Evolutionary conservation across 2,113 vertebrate genomes (phyloP), one percentile per base, ranked within the genome.

Genomic region (Sminthopsis crassicaudata): DNA sequence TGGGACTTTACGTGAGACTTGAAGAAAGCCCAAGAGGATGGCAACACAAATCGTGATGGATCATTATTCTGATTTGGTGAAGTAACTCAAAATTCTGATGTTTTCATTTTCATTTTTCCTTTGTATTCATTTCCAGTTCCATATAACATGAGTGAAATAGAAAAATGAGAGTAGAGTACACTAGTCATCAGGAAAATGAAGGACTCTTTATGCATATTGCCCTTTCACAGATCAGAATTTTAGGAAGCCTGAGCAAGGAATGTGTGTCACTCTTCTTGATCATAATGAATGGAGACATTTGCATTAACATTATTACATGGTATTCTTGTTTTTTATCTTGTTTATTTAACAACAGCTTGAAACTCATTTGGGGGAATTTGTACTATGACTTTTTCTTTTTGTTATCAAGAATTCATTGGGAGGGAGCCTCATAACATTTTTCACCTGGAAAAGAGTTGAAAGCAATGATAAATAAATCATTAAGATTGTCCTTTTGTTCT

Each of bases 391-490:
- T 94, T 94, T 24, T 42, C 89, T 91, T 53, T 93, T 97, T 89
- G 14, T 76, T 16, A 92, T 50, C 51, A 52, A 52, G 50, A 91
- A 91, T 90, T 92, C 46, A 53, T 25, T 53, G 94, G 46, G 57
- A 94, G 36, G 84, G 89, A 10, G 8, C 0, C 93, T 12, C 11
- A 1, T 92, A 96, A 42, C 0, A 1, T 93, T 94, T 84, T 84
- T 42, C 51, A 96, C 2, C 90, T 89, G 0, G 12, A 93, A 97
- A 97, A 91, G 53, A 95, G n/a, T 97, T 96, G 95, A 94, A 91
- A 93, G 26, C n/a, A n/a, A 42, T 89, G 30, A 95, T 96, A 94
- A 97, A 97, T 97, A 96, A 97, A 97, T 97, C 92, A 98, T 94
- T 97, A 95, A 90, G 6, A 50, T 53, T 96, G 42, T 95, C 23